phyloP scores from a whole-genome alignment of 2,797 vertebrate genomes.

The Danionella dracula region DNA sequence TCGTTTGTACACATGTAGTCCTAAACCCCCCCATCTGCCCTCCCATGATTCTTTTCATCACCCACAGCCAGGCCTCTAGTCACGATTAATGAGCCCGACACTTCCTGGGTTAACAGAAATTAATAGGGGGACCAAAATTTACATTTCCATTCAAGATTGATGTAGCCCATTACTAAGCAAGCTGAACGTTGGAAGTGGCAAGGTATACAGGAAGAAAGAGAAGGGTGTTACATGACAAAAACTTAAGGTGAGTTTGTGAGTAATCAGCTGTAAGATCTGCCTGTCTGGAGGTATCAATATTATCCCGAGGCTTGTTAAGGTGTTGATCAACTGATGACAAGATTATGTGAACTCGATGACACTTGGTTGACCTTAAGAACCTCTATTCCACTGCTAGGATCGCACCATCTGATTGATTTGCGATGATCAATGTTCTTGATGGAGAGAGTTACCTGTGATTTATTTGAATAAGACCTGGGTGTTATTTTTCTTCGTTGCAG shows the following conservation, averaged over 20 bases:
- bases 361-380: not conserved
- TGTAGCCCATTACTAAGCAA: constrained; percentile 40
- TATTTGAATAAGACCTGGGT: not conserved
- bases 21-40: constrained; percentile 14
- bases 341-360: constrained; percentile 12
- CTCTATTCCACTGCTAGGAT: constrained; percentile 1
- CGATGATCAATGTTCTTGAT: not conserved
- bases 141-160: constrained; percentile 51
- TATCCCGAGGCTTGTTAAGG: constrained; percentile 25
- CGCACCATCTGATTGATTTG: not conserved
- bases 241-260: constrained; percentile 22
- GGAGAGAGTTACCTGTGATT: not conserved
- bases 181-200: not conserved
- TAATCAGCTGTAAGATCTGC: constrained; percentile 1
- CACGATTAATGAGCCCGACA: constrained; percentile 41
- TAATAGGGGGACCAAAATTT: constrained; percentile 49
- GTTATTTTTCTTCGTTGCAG: constrained; percentile 12
- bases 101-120: constrained; percentile 47
- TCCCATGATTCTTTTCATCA: constrained; percentile 31
- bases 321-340: constrained; percentile 8
- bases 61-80: constrained; percentile 20
- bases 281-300: constrained; percentile 16
- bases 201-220: not conserved
- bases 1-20: constrained; percentile 25
- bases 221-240: constrained; percentile 20